phyloP scores from a whole-genome alignment of 2,113 vertebrate genomes.

The Anguilla rostrata region DNA sequence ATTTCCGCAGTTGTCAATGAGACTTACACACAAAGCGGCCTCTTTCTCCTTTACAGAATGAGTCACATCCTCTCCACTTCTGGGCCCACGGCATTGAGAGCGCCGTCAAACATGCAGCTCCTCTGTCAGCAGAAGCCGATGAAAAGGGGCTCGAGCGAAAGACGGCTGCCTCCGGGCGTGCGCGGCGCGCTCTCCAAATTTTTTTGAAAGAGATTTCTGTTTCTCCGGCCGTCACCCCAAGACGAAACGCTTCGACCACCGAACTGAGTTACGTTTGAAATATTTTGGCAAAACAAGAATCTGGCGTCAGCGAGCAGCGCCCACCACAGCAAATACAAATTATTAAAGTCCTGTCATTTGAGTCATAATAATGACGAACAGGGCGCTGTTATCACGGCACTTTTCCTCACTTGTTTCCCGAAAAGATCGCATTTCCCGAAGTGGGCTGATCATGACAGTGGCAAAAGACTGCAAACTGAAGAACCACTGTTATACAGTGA shows the following conservation, averaged over 20 bases:
- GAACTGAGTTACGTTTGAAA: background rate
- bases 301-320: no score
- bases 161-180: background rate
- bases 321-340: no score
- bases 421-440: background rate
- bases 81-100: background rate
- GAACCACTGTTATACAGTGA: constrained; percentile 30
- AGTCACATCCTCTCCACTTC: constrained; percentile 38
- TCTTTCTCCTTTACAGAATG: constrained; percentile 30
- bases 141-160: background rate
- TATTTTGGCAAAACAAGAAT: background rate
- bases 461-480: constrained; percentile 11
- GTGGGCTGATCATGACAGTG: constrained; percentile 24
- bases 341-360: no score
- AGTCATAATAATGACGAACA: no score
- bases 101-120: constrained; percentile 14
- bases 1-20: constrained; percentile 33
- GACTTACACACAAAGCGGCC: constrained; percentile 39
- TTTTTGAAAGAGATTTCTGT: background rate
- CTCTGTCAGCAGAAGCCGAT: constrained; percentile 20
- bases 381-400: background rate
- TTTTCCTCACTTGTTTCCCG: background rate
- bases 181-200: background rate
- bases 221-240: background rate
- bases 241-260: background rate